phyloP scores from a whole-genome alignment of 2,888 invertebrate genomes.

The Rhyacophila evoluta region DNA sequence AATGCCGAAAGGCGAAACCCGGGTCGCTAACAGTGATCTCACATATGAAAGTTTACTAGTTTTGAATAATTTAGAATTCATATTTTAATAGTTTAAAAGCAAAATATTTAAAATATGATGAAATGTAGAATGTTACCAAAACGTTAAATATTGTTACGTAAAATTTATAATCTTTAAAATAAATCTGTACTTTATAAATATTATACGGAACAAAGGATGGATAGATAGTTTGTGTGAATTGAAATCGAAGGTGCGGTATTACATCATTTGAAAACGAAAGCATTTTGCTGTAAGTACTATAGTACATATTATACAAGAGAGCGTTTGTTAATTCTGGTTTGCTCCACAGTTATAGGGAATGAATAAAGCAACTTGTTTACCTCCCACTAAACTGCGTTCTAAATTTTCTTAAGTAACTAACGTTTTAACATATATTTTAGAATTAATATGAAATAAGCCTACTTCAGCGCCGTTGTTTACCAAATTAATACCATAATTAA shows the following conservation, averaged over 20 bases:
- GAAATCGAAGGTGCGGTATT: background rate
- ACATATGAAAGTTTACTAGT: too few relatives aligned
- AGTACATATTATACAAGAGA: background rate
- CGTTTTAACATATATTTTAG: background rate
- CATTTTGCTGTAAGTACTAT: background rate
- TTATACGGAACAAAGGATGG: background rate
- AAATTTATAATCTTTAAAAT: background rate
- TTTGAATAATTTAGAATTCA: too few relatives aligned
- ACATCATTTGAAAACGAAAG: slow-evolving; percentile 19
- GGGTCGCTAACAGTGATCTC: too few relatives aligned
- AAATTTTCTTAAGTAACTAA: background rate
- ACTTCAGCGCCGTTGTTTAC: too few relatives aligned
- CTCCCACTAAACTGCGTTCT: slow-evolving; percentile 12
- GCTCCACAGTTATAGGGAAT: background rate
- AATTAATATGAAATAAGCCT: too few relatives aligned
- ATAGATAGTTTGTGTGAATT: background rate
- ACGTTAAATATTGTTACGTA: background rate
- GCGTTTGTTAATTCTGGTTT: background rate
- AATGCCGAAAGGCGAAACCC: too few relatives aligned
- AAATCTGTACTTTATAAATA: background rate
- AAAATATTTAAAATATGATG: too few relatives aligned
- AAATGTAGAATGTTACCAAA: too few relatives aligned
- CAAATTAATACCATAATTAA: too few relatives aligned
- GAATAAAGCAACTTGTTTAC: background rate
- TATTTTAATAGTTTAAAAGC: too few relatives aligned